A percentile compares a stretch with the other conserved stretches of the same genome.
Conservation (phyloP, 2,888 invertebrate species). For the Calameuta pallipes region DNA sequence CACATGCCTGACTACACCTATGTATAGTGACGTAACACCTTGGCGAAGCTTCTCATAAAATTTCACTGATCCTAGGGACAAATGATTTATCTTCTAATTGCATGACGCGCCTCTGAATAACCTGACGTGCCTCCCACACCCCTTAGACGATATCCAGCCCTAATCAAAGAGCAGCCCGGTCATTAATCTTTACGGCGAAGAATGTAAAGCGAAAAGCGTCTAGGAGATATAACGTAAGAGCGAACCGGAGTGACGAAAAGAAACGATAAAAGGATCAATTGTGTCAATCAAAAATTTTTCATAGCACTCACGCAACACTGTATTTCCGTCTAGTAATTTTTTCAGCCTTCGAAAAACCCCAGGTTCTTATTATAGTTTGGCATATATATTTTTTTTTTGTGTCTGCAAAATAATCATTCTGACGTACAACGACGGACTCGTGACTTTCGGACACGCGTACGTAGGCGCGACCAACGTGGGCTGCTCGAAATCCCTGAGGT, state of each 20-base stretch:
- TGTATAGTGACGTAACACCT: background rate
- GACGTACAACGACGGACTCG: background rate
- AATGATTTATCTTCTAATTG: conserved; percentile 65
- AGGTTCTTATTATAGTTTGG: background rate
- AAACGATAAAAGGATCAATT: conserved; percentile 7
- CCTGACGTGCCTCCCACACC: background rate
- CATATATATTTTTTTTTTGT: background rate
- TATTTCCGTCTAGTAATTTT: background rate
- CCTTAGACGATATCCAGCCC: background rate
- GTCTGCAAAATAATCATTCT: background rate
- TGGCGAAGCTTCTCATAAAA: conserved; percentile 22
- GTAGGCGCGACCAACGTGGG: background rate
- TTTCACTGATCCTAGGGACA: conserved; percentile 48
- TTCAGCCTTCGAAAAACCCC: background rate
- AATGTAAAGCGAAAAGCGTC: background rate
- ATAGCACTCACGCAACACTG: background rate
- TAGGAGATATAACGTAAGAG: background rate
- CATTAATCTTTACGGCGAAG: background rate
- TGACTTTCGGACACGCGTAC: background rate
- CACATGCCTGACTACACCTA: no score
- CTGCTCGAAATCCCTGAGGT: background rate
- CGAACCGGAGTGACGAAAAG: background rate
- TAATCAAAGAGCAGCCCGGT: background rate
- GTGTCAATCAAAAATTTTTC: background rate
- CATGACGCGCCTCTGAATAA: conserved; percentile 44